Conservation (phyloP, 2,888 invertebrate species). For the Mylabris sibirica region DNA sequence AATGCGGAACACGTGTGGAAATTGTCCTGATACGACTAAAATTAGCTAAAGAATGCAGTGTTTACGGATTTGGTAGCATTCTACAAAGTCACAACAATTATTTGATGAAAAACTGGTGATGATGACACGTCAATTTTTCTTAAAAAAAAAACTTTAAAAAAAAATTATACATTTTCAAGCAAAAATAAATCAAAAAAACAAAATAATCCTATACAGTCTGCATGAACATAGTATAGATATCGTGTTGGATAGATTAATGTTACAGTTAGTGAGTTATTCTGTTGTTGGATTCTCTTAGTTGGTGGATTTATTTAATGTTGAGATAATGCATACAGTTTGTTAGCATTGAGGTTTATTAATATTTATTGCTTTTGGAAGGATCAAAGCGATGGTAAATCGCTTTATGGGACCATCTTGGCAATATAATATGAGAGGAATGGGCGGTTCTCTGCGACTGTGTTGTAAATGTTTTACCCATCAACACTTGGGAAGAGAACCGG, state of each 20-base stretch:
- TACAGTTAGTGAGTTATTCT: conserved; percentile 26
- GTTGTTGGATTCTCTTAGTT: conserved; percentile 16
- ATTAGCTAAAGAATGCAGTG: conserved; percentile 40
- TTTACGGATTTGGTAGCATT: conserved; percentile 35
- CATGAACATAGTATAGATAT: conserved; percentile 10
- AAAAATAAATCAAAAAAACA: not conserved
- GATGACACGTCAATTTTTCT: conserved; percentile 9
- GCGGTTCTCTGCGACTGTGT: conserved; percentile 22
- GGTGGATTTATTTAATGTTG: conserved; percentile 23
- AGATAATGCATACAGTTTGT: conserved; percentile 51
- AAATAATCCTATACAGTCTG: not conserved
- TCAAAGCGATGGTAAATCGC: conserved; percentile 53
- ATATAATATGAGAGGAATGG: conserved; percentile 41
- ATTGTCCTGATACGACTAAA: conserved; percentile 37
- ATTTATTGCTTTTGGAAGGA: conserved; percentile 51
- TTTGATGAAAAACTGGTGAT: conserved; percentile 20
- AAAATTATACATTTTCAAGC: conserved; percentile 4
- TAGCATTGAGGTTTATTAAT: conserved; percentile 53
- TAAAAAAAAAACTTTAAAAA: conserved; percentile 29
- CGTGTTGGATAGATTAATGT: conserved; percentile 20
- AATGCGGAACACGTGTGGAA: conserved; percentile 41
- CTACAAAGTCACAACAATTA: conserved; percentile 38
- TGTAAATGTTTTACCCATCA: conserved; percentile 23
- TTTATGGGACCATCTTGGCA: conserved; percentile 48
- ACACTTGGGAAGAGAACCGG: conserved; percentile 23